Base-by-base conservation (phyloP, 2,888 invertebrate species). In the Macrophya alboannulata region DNA sequence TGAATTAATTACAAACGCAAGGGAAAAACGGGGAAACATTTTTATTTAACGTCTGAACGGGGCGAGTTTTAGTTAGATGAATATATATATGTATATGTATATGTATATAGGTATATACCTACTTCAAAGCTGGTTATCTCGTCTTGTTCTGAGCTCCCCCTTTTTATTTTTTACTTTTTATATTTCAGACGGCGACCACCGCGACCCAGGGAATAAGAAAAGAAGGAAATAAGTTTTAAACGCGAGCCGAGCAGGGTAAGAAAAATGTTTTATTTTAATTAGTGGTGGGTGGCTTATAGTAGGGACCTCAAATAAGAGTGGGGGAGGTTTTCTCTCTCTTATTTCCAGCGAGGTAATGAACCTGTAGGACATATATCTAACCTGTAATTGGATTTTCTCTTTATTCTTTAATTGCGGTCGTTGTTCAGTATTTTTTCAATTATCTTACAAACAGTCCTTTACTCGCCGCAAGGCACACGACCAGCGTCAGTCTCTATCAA, bases 41-140 rank as follows among this genome's bases (percentile, higher is more conserved):
- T 91, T 92, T 91, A 91, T 90, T 90, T 89, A 88, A 89, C 89
- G 89, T 91, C 90, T 90, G 90, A 91, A 91, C 90, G 90, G 83
- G 91, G 88, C 88, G 90, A 90, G 88, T 89, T 90, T 55, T 91
- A 43, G 81, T 62, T 81, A 81, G 59, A 25, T 21, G 12, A n/a
- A 40, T 81, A 4, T 43, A 59, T 17, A 3, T 77, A 77, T 55
- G 21, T 74, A 55, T 43, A 55, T 59, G 15, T 79, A 72, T 51
- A 59, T 8, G 15, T 77, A n/a, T 55, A 48, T 51, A 21, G 31
- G 15, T 79, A 76, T 79, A 37, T 37, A 59, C 62, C 15, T 43
- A 91, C 91, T 90, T 92, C 92, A 92, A 92, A 92, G 92, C 91
- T 90, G 90, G 91, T 91, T 92, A 92, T 91, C 90, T 91, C 89